A percentile compares a stretch with the other conserved stretches of the same genome.
Evolutionary conservation across 1,140 invertebrate genomes (phyloP).

Genomic region (Ectropis grisescens): DNA sequence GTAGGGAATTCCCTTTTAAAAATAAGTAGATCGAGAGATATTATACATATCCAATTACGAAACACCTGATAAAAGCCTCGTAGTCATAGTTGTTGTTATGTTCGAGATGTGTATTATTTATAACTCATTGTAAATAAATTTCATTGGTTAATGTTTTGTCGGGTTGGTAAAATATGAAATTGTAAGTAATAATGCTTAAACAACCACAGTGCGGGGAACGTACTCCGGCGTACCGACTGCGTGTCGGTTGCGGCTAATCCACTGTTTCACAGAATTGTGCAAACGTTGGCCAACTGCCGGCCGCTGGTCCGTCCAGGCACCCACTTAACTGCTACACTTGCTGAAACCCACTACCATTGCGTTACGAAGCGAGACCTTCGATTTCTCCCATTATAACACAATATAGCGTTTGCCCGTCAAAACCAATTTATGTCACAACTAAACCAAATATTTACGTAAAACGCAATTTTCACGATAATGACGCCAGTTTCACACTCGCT

Average conservation of each 20-base stretch:
- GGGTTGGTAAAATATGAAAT: too few relatives aligned
- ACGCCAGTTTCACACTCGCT: constrained; percentile 6
- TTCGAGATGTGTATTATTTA: too few relatives aligned
- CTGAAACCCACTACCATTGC: constrained; percentile 26
- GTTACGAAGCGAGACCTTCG: constrained; percentile 31
- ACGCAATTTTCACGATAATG: constrained; percentile 3
- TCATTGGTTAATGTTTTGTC: too few relatives aligned
- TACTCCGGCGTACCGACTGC: constrained; percentile 15
- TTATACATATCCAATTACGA: too few relatives aligned
- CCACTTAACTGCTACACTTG: constrained; percentile 13
- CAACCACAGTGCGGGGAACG: too few relatives aligned
- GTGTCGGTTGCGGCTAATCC: constrained; percentile 35
- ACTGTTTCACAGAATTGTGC: constrained; percentile 40
- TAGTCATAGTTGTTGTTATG: too few relatives aligned
- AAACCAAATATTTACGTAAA: constrained; percentile 19
- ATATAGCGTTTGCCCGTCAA: constrained; percentile 36
- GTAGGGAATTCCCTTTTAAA: too few relatives aligned
- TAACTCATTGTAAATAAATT: too few relatives aligned
- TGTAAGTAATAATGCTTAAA: too few relatives aligned
- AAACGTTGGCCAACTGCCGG: constrained; percentile 34
- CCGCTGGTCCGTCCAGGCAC: constrained; percentile 20
- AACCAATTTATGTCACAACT: constrained; percentile 22
- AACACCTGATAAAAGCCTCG: too few relatives aligned
- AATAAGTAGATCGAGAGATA: too few relatives aligned
- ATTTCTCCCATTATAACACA: constrained; percentile 43